Conservation (phyloP, 2,888 invertebrate genomes). For the Phengaris alcon region DNA sequence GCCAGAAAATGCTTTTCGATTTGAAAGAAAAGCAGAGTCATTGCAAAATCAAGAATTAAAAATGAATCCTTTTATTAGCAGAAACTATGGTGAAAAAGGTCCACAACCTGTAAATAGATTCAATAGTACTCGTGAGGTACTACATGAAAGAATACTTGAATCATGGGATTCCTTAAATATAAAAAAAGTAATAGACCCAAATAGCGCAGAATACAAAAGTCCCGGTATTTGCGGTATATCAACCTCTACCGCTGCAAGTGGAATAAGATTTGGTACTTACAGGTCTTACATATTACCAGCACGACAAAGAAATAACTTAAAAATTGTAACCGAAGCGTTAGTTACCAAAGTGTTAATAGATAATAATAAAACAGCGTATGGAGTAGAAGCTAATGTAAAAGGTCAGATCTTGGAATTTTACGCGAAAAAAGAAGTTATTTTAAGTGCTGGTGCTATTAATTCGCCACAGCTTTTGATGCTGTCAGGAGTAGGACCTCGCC, state of each 20-base stretch:
- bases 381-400: constrained; percentile 56
- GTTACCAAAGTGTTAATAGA: constrained; percentile 74
- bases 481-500: constrained; percentile 72
- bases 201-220: constrained; percentile 65
- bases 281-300: constrained; percentile 10
- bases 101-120: constrained; percentile 66
- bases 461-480: constrained; percentile 73
- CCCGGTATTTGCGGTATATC: constrained; percentile 38
- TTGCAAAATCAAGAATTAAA: constrained; percentile 47
- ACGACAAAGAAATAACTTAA: constrained; percentile 51
- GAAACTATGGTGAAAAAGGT: constrained; percentile 63
- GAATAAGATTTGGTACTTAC: constrained; percentile 23
- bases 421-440: constrained; percentile 65
- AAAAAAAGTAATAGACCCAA: constrained; percentile 55
- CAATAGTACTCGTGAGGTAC: constrained; percentile 57
- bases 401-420: constrained; percentile 39
- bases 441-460: constrained; percentile 70
- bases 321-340: constrained; percentile 65
- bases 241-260: constrained; percentile 17
- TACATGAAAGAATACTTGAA: constrained; percentile 49
- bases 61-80: constrained; percentile 41
- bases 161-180: constrained; percentile 70
- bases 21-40: constrained; percentile 77
- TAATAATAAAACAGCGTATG: constrained; percentile 53
- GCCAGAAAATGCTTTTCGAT: constrained; percentile 68